Conservation (phyloP, 2,113 vertebrate genomes). For the Hydropotes inermis region DNA sequence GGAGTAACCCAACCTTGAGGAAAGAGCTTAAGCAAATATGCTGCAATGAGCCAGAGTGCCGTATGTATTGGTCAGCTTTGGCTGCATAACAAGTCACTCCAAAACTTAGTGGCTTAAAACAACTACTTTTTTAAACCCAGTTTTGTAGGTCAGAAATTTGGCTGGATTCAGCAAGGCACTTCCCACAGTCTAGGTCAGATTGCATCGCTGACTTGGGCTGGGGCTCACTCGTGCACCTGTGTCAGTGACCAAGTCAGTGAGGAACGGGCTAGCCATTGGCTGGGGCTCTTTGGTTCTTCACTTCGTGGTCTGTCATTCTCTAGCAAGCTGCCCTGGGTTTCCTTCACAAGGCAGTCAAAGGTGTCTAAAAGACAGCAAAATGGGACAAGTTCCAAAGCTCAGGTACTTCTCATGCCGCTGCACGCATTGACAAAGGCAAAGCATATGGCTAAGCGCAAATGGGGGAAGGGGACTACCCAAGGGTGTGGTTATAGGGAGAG, state of each 20-base stretch:
- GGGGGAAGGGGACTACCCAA: background rate
- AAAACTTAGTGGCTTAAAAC: background rate
- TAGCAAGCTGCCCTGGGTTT: background rate
- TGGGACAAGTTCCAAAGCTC: background rate
- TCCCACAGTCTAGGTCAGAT: too few species aligned
- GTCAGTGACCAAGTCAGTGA: background rate
- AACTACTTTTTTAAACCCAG: background rate
- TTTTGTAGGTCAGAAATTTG: background rate
- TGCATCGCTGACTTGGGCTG: background rate
- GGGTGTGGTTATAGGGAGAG: background rate
- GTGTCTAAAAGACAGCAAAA: background rate
- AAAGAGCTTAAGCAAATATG: background rate
- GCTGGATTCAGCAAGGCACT: background rate
- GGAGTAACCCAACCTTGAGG: background rate
- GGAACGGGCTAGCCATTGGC: too few species aligned
- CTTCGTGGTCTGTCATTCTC: background rate
- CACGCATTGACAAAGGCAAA: background rate
- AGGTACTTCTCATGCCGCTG: background rate
- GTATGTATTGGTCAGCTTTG: background rate
- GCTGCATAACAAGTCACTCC: background rate
- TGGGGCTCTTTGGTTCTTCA: background rate
- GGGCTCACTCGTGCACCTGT: fast-evolving
- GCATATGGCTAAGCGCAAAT: background rate
- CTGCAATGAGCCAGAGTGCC: background rate
- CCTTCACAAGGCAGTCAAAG: background rate